Conservation (phyloP, 2,113 vertebrate species). For the Laticauda laticaudata region DNA sequence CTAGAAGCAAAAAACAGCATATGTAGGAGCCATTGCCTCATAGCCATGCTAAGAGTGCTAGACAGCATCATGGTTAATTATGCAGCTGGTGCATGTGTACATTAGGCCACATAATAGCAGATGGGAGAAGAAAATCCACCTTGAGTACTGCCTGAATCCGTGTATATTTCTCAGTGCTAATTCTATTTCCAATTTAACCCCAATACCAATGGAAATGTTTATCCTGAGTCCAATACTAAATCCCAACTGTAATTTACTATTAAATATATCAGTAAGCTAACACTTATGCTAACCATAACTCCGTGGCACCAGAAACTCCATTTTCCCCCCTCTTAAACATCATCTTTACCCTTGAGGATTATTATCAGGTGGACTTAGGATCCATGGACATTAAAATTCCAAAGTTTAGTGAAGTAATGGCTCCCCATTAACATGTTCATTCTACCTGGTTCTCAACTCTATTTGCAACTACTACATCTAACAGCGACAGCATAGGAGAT, state of each 20-base stretch:
- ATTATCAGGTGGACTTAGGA: too few relatives aligned
- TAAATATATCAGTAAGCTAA: not conserved
- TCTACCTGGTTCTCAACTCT: too few relatives aligned
- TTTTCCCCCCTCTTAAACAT: too few relatives aligned
- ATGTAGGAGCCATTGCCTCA: not conserved
- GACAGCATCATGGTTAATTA: not conserved
- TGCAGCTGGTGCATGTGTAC: not conserved
- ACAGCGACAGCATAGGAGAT: too few relatives aligned
- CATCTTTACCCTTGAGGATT: too few relatives aligned
- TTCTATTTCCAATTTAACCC: not conserved
- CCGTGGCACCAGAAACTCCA: too few relatives aligned
- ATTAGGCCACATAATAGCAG: not conserved
- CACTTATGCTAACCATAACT: not conserved
- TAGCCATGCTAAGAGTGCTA: not conserved
- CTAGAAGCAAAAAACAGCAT: not conserved
- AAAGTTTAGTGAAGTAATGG: too few relatives aligned
- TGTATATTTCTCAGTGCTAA: not conserved
- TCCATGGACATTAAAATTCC: too few relatives aligned
- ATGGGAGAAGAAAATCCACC: too few relatives aligned
- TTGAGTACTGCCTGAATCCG: too few relatives aligned
- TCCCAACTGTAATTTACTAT: not conserved
- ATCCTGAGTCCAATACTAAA: not conserved
- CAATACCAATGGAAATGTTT: not conserved
- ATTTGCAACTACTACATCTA: too few relatives aligned
- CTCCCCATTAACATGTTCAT: too few relatives aligned